Conservation (phyloP, 1,140 invertebrate genomes). For the Thereuonema tuberculata region DNA sequence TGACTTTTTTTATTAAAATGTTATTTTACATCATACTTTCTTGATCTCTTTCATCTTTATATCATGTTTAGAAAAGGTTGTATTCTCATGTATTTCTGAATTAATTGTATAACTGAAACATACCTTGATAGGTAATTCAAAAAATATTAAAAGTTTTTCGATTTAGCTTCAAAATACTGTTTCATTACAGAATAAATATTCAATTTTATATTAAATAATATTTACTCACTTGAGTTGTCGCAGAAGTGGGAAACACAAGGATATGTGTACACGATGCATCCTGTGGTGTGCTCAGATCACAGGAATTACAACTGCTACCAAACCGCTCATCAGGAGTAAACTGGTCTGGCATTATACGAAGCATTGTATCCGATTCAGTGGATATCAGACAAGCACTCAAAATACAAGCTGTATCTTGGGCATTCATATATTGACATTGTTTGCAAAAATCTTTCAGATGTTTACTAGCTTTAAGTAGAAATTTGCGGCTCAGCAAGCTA, state of each 20-base stretch:
- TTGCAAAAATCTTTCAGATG: constrained; percentile 79
- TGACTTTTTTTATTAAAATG: too few relatives aligned
- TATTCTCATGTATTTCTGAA: too few relatives aligned
- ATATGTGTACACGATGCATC: constrained; percentile 97
- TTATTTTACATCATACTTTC: too few relatives aligned
- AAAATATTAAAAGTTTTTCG: too few relatives aligned
- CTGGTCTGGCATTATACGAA: constrained; percentile 88
- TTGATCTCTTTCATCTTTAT: too few relatives aligned
- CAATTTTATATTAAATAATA: neutral
- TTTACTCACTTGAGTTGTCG: constrained; percentile 70
- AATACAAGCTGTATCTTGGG: constrained; percentile 68
- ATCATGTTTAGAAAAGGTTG: too few relatives aligned
- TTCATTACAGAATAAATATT: neutral
- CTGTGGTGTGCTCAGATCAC: constrained; percentile 62
- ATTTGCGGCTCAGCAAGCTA: constrained; percentile 78
- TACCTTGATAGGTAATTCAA: neutral
- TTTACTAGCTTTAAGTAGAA: constrained; percentile 70
- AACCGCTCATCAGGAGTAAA: constrained; percentile 61
- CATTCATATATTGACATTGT: constrained; percentile 69
- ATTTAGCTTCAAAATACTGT: too few relatives aligned
- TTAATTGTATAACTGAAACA: neutral
- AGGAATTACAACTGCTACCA: constrained; percentile 45
- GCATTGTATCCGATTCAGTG: constrained; percentile 81
- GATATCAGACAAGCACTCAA: constrained; percentile 94
- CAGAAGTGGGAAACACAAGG: constrained; percentile 94